phyloP scores from a whole-genome alignment of 1,140 invertebrate genomes.

The Drosophila setifemur region DNA sequence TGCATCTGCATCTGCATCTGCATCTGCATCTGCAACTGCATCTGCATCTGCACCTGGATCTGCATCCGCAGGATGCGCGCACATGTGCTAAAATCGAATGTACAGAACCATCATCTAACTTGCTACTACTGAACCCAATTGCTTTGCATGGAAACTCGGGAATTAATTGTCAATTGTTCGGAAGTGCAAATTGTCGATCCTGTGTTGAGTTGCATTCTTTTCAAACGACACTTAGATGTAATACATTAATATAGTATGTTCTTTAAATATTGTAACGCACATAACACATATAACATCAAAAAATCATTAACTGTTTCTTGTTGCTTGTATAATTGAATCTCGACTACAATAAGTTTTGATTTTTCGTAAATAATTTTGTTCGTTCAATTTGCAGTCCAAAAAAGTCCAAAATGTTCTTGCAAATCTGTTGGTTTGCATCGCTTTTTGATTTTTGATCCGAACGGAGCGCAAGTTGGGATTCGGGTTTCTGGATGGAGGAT shows the following conservation, averaged over 20 bases:
- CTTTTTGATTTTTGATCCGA: conserved; percentile 9
- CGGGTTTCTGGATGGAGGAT: not conserved
- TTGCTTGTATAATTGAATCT: conserved; percentile 17
- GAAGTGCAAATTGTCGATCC: conserved; percentile 8
- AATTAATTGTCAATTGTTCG: not conserved
- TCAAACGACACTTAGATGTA: no score
- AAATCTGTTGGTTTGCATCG: not conserved
- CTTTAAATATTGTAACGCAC: no score
- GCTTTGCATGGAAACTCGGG: conserved; percentile 8
- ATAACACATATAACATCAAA: conserved; percentile 20
- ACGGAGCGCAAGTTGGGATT: conserved; percentile 11
- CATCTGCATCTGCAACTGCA: no score
- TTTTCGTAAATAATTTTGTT: conserved; percentile 34
- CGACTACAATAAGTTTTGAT: conserved; percentile 19
- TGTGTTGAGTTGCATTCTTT: no score
- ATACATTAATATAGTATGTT: no score
- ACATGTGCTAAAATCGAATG: no score
- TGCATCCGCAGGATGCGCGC: no score
- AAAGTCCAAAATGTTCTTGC: not conserved
- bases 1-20: no score
- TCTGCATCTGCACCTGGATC: no score
- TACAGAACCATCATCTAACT: conserved; percentile 5
- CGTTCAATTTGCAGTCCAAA: no score
- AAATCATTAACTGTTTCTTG: conserved; percentile 19
- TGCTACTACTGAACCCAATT: conserved; percentile 1